A percentile compares a stretch with the other conserved stretches of the same genome.
Evolutionary conservation across 2,113 vertebrate species (phyloP).

Genomic region (Platysteira castanea): DNA sequence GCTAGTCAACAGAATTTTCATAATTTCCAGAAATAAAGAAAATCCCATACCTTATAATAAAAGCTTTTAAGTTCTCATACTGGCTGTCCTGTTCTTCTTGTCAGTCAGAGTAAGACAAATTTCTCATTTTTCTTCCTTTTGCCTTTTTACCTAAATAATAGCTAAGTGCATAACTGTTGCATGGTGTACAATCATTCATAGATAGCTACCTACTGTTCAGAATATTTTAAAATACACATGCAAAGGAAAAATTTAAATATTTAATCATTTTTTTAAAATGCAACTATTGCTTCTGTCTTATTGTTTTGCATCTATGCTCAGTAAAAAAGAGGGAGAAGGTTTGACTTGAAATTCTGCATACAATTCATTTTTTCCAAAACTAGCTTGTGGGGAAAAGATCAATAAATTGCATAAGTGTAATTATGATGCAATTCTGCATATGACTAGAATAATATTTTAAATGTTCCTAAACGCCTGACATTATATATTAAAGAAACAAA

Average conservation of each 20-base stretch:
- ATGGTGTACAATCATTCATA: not conserved
- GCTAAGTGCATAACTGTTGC: not conserved
- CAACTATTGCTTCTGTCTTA: not conserved
- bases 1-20: not conserved
- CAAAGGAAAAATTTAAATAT: not conserved
- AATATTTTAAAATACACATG: not conserved
- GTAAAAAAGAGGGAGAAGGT: not conserved
- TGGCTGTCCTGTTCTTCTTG: not conserved
- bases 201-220: not conserved
- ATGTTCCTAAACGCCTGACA: not conserved
- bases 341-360: not conserved
- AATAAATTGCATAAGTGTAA: not conserved
- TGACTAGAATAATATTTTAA: not conserved
- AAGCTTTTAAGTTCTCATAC: not conserved
- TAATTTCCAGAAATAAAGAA: not conserved
- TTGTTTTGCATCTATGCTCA: not conserved
- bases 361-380: not conserved
- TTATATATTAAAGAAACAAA: not conserved
- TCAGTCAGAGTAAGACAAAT: not conserved
- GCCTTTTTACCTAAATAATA: not conserved
- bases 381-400: not conserved
- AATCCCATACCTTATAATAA: not conserved
- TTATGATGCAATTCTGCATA: not conserved
- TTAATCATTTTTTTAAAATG: rapidly evolving
- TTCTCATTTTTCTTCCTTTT: not conserved